Conservation (phyloP, 2,113 vertebrate species). For the Brachypteracias leptosomus region DNA sequence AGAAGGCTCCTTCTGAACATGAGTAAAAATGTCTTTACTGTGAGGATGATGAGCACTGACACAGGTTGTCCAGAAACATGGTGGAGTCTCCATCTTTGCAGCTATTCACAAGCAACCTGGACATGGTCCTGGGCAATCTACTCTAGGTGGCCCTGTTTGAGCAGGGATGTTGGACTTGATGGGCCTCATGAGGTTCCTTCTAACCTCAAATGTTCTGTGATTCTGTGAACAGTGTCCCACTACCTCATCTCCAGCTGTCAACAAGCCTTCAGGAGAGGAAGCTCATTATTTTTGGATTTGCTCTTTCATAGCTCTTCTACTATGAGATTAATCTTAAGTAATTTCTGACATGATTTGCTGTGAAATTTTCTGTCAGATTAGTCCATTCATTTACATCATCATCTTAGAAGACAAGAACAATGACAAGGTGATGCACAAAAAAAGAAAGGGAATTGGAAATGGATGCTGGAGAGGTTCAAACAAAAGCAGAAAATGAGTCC, state of each 20-base stretch:
- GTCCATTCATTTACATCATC: neutral
- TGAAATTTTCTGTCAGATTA: neutral
- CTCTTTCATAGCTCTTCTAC: neutral
- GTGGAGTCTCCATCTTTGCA: neutral
- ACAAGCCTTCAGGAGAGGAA: accelerated
- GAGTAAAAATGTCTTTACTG: neutral
- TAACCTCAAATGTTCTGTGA: neutral
- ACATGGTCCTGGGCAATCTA: neutral
- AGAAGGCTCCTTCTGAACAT: neutral
- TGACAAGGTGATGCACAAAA: neutral
- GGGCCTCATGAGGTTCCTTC: neutral
- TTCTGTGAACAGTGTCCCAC: neutral
- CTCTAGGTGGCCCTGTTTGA: neutral
- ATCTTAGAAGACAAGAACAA: neutral
- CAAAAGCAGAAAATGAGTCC: neutral
- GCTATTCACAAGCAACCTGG: neutral
- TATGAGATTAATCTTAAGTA: neutral
- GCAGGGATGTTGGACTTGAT: accelerated
- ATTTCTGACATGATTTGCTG: neutral
- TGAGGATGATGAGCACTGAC: neutral
- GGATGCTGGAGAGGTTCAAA: neutral
- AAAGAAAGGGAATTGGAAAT: neutral
- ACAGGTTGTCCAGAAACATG: accelerated
- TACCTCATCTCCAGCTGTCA: neutral
- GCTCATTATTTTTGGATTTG: neutral